Evolutionary conservation across 1,140 invertebrate genomes (phyloP).

Genomic region (Drosophila grimshawi): DNA sequence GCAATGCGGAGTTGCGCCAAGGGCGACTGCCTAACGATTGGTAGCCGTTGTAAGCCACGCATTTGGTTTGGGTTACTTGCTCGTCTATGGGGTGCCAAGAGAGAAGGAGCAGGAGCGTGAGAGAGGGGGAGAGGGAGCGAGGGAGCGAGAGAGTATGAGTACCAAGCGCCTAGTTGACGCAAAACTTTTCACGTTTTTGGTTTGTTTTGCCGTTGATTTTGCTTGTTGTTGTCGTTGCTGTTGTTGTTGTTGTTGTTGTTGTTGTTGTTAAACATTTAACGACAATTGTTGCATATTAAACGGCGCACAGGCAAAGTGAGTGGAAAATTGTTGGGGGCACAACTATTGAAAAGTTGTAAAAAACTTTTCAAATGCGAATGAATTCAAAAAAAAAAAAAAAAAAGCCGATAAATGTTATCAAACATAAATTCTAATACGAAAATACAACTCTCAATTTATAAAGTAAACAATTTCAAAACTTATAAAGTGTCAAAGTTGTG

Average conservation of each 20-base stretch:
- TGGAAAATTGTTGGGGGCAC: conserved; percentile 8
- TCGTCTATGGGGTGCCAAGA: neutral
- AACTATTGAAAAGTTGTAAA: conserved; percentile 41
- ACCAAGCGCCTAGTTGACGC: conserved; percentile 25
- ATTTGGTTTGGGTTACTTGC: too few species aligned
- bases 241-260: conserved; percentile 19
- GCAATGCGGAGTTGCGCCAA: conserved; percentile 18
- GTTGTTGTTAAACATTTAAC: conserved; percentile 50
- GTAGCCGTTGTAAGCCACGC: neutral
- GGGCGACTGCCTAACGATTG: conserved; percentile 28
- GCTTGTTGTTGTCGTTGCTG: conserved; percentile 4
- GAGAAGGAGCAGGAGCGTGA: too few species aligned
- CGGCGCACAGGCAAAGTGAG: conserved; percentile 32
- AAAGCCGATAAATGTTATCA: neutral
- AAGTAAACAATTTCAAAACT: too few species aligned
- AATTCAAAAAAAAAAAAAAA: neutral
- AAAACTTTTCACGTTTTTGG: conserved; percentile 71
- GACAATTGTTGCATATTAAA: conserved; percentile 74
- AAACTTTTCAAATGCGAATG: conserved; percentile 1
- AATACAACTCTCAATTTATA: too few species aligned
- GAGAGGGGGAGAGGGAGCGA: neutral
- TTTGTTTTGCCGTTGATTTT: conserved; percentile 44
- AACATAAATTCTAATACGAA: too few species aligned
- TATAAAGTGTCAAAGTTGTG: too few species aligned
- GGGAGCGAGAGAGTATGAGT: neutral